Evolutionary conservation across 2,888 invertebrate genomes (phyloP).

Genomic region (Zootermopsis nevadensis): DNA sequence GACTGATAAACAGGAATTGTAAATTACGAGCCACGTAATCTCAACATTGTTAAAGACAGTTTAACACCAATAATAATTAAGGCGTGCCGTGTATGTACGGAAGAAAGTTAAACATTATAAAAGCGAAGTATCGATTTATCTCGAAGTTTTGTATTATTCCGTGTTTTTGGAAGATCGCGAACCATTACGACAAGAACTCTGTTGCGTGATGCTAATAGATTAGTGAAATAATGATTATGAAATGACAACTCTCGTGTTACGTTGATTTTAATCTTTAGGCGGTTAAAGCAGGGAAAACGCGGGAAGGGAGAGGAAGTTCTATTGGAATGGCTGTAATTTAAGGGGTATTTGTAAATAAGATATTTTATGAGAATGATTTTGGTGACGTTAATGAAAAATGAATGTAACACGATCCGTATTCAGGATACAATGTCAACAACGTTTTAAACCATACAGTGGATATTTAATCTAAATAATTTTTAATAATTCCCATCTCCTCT

Average conservation of each 20-base stretch:
- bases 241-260: constrained; percentile 5
- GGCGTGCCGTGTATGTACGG: neutral
- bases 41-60: neutral
- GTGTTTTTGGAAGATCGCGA: neutral
- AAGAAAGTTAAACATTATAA: neutral
- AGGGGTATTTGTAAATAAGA: constrained; percentile 32
- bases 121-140: neutral
- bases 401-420: neutral
- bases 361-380: neutral
- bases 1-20: neutral
- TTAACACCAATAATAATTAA: neutral
- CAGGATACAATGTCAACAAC: too few species aligned
- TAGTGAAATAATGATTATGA: neutral
- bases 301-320: neutral
- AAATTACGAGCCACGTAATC: neutral
- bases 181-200: neutral
- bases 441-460: too few species aligned
- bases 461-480: too few species aligned
- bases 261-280: constrained; percentile 15
- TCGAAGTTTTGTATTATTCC: constrained; percentile 6
- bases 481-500: too few species aligned
- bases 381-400: neutral
- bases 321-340: constrained; percentile 26
- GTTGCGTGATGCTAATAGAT: constrained; percentile 32
- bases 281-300: neutral